phyloP scores from a whole-genome alignment of 2,113 vertebrate genomes.

The Colistium nudipinnis region DNA sequence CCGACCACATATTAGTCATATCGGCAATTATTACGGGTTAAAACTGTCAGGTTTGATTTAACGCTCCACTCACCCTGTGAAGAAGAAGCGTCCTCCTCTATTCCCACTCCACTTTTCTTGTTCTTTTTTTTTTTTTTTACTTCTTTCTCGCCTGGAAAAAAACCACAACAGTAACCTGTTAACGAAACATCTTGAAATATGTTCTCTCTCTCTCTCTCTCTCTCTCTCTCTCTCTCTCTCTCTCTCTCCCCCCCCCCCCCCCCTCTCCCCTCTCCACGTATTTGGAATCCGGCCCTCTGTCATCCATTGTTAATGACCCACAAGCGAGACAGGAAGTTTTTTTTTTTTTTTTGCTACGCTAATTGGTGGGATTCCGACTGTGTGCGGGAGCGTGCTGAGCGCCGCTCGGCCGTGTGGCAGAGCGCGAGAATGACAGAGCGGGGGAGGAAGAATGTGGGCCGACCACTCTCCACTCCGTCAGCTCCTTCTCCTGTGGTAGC shows the following conservation, averaged over 20 bases:
- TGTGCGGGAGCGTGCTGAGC: slow-evolving; percentile 52
- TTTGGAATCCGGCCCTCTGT: slow-evolving; percentile 16
- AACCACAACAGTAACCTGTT: slow-evolving; percentile 36
- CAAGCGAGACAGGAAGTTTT: slow-evolving; percentile 64
- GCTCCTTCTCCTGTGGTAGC: slow-evolving; percentile 58
- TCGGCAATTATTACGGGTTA: slow-evolving; percentile 16
- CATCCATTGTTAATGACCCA: slow-evolving; percentile 27
- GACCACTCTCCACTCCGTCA: slow-evolving; percentile 64
- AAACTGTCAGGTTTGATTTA: slow-evolving; percentile 12
- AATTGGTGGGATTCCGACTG: slow-evolving; percentile 63
- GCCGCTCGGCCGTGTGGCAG: slow-evolving; percentile 45
- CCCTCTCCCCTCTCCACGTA: not conserved
- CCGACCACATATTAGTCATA: not conserved
- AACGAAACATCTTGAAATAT: slow-evolving; percentile 23
- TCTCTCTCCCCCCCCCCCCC: no score
- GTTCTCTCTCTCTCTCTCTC: no score
- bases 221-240: no score
- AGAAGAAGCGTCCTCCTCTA: slow-evolving; percentile 40
- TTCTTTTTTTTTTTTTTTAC: no score
- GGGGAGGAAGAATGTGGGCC: slow-evolving; percentile 67
- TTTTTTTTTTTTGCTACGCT: slow-evolving; percentile 26
- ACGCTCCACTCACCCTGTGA: slow-evolving; percentile 57
- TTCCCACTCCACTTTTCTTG: slow-evolving; percentile 36
- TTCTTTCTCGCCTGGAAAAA: slow-evolving; percentile 38
- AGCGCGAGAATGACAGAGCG: slow-evolving; percentile 42